A percentile compares a stretch with the other conserved stretches of the same genome.
phyloP scores from a whole-genome alignment of 1,140 invertebrate species.

The Rhopalosiphum maidis region DNA sequence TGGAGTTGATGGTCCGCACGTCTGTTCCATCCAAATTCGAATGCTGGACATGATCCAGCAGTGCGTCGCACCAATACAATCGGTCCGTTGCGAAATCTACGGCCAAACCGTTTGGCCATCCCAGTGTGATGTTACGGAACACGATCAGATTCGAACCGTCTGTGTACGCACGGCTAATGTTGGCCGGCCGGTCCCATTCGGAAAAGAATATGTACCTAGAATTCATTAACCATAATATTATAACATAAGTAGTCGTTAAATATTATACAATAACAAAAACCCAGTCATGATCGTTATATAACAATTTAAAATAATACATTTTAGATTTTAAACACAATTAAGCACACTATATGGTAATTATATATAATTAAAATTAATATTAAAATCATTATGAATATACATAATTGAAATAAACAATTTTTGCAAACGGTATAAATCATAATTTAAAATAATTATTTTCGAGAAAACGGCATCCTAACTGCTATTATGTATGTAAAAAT shows the following conservation, averaged over 20 bases:
- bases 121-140: slow-evolving; percentile 90
- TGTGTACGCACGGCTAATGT: slow-evolving; percentile 88
- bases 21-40: slow-evolving; percentile 93
- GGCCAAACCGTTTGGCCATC: slow-evolving; percentile 94
- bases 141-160: slow-evolving; percentile 87
- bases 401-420: not conserved
- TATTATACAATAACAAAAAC: not conserved
- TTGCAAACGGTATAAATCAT: not conserved
- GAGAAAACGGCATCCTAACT: not conserved
- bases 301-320: not conserved
- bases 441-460: not conserved
- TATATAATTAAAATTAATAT: not conserved
- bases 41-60: slow-evolving; percentile 95
- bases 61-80: slow-evolving; percentile 94
- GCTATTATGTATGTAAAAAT: not conserved
- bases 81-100: slow-evolving; percentile 88
- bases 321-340: not conserved
- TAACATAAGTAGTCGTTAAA: not conserved
- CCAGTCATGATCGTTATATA: not conserved
- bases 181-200: slow-evolving; percentile 95
- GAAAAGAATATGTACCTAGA: slow-evolving; percentile 86
- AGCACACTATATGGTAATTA: not conserved
- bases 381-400: not conserved
- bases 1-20: slow-evolving; percentile 87
- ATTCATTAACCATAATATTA: slow-evolving; percentile 46